Base-by-base conservation (phyloP, 2,888 invertebrate genomes). In the Monoplex corrugatus region DNA sequence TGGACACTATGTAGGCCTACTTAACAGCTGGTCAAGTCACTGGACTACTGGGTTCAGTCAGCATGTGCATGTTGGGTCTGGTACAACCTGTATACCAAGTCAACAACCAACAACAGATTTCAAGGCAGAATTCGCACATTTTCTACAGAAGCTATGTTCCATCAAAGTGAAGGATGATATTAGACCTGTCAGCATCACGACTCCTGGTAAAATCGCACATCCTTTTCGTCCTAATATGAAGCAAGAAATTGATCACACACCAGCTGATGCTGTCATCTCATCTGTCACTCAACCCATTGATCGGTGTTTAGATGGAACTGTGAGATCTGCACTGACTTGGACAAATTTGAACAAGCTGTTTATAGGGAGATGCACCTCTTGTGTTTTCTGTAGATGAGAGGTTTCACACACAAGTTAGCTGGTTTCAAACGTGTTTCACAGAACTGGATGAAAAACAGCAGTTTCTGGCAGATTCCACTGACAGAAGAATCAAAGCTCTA, bases 191-290 rank as follows among this genome's bases (percentile, higher is more conserved):
- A 44, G 32, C 57, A 3, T 86, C 35, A n/a, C 32, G 35, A 63
- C 86, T 19, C 35, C 86, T 5, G 0, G 86, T 32, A 86, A 86
- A 35, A 3, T 57, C 3, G n/a, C 85, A 28, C 85, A 85, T 35
- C 85, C 44, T n/a, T 72, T 87, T 23, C 23, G 19, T 19, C 32
- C 32, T 13, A 87, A 86, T 28, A 38, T 86, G n/a, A 86, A 86
- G 38, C 32, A 40, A 16, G 86, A 50, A 57, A 63, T 86, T 28
- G 38, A 85, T 8, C 72, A 78, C 19, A 87, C 80, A 82, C 44
- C 75, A 43, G 45, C 2, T 0, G 72, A 86, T 19, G 90, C 89
- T 13, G 91, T 90, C 57, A 90, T 92, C 72, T 83, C 88, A 82
- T 43, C 86, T n/a, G 86, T 86, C n/a, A 57, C 50, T 5, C 57